Base-by-base conservation (phyloP, 2,888 invertebrate genomes). In the Mylabris sibirica region DNA sequence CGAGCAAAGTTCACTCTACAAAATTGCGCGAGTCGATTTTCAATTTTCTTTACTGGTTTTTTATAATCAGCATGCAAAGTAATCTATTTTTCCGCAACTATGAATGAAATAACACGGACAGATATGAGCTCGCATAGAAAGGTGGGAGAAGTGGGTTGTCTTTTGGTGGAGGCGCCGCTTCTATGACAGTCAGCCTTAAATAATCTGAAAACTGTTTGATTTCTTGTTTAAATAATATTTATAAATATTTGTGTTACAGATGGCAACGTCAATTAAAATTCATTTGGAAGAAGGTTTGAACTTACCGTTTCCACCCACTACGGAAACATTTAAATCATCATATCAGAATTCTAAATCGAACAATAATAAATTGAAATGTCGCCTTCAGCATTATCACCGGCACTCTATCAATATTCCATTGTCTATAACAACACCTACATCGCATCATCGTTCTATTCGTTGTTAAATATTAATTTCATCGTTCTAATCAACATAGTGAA, bases 161-260 rank as follows among this genome's bases (percentile, higher is more conserved):
- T n/a, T n/a, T n/a, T n/a, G n/a, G n/a, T n/a, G n/a, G n/a, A n/a
- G n/a, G n/a, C n/a, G n/a, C n/a, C n/a, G n/a, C n/a, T n/a, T n/a
- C n/a, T n/a, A n/a, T n/a, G n/a, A n/a, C n/a, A n/a, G n/a, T n/a
- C n/a, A n/a, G n/a, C n/a, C n/a, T n/a, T n/a, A n/a, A n/a, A n/a
- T n/a, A n/a, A n/a, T n/a, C n/a, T n/a, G n/a, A n/a, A n/a, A n/a
- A n/a, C n/a, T n/a, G n/a, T n/a, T n/a, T n/a, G n/a, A n/a, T n/a
- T n/a, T n/a, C n/a, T n/a, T n/a, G n/a, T n/a, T n/a, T n/a, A n/a
- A n/a, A n/a, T n/a, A n/a, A n/a, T n/a, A n/a, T n/a, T n/a, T n/a
- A n/a, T n/a, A n/a, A n/a, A n/a, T n/a, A 14, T 41, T 67, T 67
- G 20, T 30, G 30, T 68, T 68, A 11, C 41, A 68, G 68, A 57